Base-by-base conservation (phyloP, 1,140 invertebrate genomes). In the Stenopsyche tienmushanensis region DNA sequence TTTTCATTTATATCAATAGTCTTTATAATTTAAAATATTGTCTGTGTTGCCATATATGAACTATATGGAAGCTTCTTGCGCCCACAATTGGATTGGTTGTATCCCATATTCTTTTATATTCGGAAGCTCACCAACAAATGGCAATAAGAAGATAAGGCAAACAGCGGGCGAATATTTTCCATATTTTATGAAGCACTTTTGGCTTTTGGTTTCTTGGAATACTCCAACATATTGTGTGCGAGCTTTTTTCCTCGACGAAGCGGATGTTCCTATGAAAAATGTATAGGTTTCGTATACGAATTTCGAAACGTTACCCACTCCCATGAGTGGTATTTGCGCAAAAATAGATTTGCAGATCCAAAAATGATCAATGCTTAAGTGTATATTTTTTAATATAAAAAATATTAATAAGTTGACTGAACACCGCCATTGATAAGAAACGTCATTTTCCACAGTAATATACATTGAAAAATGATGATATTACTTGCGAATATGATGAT, bases 121-220 rank as follows among this genome's bases (percentile, higher is more conserved):
- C 62, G 64, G 42, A 20, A 65, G 29, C 41, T 42, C 15, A 17
- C 64, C 64, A 64, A 60, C 68, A 70, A 70, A 70, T 47, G 55
- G 68, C 68, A 70, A 70, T 70, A 70, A 70, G 64, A 66, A 70
- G 60, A 64, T 64, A 62, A 70, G 44, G 64, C 68, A 70, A 70
- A 64, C 68, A 64, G 68, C 68, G 68, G 68, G 64, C 53, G 60
- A 66, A 70, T 64, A 70, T 64, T 53, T 55, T 70, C 49, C 64
- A 66, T 70, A 66, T 70, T 70, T 70, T 70, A 70, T 70, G 62
- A 70, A 66, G 62, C 64, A 70, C 68, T 66, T 70, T 66, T 70
- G 67, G 67, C 64, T 70, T 70, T 70, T 70, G 68, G 68, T 70
- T 70, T 66, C 64, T 42, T 49, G 53, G 42, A 64, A 42, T 47